Conservation (phyloP, 2,797 vertebrate genomes). For the Tinamus major region DNA sequence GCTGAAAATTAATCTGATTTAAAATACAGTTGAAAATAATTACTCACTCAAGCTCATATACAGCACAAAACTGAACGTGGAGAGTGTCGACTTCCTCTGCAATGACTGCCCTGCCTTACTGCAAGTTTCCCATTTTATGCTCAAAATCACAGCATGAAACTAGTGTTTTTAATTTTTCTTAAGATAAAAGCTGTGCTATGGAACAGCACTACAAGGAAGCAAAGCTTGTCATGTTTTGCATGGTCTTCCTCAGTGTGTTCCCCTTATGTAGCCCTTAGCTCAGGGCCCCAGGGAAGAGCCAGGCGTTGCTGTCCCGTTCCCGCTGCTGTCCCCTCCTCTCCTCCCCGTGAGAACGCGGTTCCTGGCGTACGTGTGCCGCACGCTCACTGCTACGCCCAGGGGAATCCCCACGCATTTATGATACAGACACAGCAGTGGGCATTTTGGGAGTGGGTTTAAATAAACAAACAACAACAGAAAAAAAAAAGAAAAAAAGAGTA, state of each 20-base stretch:
- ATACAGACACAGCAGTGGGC: not conserved
- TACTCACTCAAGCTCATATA: not conserved
- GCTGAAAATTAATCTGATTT: constrained; percentile 4
- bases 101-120: not conserved
- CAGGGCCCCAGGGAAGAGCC: not conserved
- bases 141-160: not conserved
- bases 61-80: not conserved
- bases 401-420: not conserved
- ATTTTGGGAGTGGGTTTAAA: not conserved
- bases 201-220: not conserved
- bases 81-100: not conserved
- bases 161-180: not conserved
- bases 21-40: not conserved
- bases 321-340: not conserved
- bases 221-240: not conserved
- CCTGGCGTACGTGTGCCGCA: not conserved
- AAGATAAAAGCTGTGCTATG: constrained; percentile 12
- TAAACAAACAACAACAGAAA: no score
- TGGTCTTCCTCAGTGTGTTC: not conserved
- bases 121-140: not conserved
- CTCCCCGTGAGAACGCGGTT: not conserved
- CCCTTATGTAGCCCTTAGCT: not conserved
- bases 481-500: not conserved
- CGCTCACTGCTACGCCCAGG: not conserved
- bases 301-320: not conserved